Base-by-base conservation (phyloP, 2,113 vertebrate species). In the Phalacrocorax carbo region DNA sequence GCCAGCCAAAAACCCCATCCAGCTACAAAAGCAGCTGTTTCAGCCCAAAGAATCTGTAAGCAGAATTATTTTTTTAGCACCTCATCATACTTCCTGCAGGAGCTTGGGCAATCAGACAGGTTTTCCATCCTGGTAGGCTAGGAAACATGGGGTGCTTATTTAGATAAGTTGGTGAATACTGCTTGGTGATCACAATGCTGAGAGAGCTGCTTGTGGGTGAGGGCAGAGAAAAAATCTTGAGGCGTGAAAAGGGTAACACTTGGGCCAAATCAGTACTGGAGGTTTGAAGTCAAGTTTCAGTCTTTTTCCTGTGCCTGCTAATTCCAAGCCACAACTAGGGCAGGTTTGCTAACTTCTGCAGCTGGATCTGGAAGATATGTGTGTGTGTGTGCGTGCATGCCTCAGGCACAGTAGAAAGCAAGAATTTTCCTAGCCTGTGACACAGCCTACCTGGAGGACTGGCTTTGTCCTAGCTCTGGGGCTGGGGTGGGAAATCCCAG, bases 51-150 rank as follows among this genome's bases (percentile, higher is more conserved):
- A 85, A 77, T 93, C 82, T 91, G 68, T 91, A 95, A 94, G 94
- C 71, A 91, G 85, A 93, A 88, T 96, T 93, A 95, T 97, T 97
- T 96, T 96, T 94, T 97, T 97, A 95, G 88, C 88, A 86, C 88
- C 89, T 97, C 96, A 95, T 97, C 80, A 80, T 69, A 64, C 70
- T 94, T 95, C 79, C 90, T 95, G 69, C 60, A 90, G 82, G 92
- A 97, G 82, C 86, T 86, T 62, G 83, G 76, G 80, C 84, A 82
- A 72, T 91, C 91, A 83, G 71, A 89, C 61, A 77, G 91, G 89
- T 94, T 95, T 94, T 97, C 91, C 8, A 0, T 92, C 57, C 82
- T 89, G 70, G 80, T 88, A 68, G 58, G 55, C 93, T 95, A 71
- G 79, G 73, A 96, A 94, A 91, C 61, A 55, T 0, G 14, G 85